Conservation (phyloP, 2,797 vertebrate species). For the Garrulus glandarius region DNA sequence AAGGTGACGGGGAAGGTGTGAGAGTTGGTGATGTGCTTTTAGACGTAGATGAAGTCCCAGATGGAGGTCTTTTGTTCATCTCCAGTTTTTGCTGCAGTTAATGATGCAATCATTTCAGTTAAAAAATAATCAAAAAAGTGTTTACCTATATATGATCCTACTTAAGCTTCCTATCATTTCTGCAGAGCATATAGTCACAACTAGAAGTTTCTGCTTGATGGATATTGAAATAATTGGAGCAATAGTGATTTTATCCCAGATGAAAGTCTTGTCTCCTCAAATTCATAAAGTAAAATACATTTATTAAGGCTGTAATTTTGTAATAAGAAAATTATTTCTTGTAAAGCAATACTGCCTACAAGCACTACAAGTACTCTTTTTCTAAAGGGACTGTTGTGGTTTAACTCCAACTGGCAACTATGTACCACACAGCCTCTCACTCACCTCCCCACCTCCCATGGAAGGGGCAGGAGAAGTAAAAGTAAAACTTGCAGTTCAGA, state of each 20-base stretch:
- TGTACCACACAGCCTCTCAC: neutral
- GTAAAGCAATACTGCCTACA: neutral
- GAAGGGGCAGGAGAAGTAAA: neutral
- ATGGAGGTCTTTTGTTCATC: constrained; percentile 85
- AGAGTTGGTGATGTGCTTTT: constrained; percentile 98
- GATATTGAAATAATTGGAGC: neutral
- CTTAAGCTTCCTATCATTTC: neutral
- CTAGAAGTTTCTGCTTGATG: neutral
- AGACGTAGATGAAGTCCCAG: constrained; percentile 91
- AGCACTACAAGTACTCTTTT: neutral
- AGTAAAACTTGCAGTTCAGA: neutral
- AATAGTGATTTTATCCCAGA: neutral
- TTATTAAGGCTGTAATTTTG: neutral
- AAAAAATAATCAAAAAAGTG: neutral
- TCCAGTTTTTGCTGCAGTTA: constrained; percentile 82
- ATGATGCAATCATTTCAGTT: neutral
- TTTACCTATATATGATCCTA: neutral
- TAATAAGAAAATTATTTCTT: neutral
- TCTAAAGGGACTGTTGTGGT: neutral
- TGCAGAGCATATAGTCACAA: neutral
- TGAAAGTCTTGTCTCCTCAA: neutral
- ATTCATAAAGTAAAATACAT: neutral
- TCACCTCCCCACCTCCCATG: neutral
- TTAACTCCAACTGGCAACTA: neutral
- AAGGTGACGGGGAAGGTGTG: constrained; percentile 86